These are phyloP conservation scores for Xerus inauris DNA, from an alignment of 2,113 vertebrate genomes.

Conservation along the genomic window DNA sequence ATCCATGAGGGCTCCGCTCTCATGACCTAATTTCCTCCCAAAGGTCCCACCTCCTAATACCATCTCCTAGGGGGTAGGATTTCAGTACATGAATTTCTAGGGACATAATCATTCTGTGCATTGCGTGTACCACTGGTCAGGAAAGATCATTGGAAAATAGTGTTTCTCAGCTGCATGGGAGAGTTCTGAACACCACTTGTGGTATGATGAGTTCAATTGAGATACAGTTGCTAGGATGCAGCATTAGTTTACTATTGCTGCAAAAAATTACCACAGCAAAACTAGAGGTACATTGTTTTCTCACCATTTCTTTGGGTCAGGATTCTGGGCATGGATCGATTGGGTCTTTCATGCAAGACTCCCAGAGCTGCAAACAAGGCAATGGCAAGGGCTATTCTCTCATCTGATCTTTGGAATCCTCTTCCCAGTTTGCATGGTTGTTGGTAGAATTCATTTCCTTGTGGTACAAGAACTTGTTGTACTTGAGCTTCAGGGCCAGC, in stretches of 20 bases:
- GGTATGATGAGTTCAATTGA: not conserved
- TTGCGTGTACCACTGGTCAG: not conserved
- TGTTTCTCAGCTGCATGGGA: not conserved
- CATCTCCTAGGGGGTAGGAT: not conserved
- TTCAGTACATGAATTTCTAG: not conserved
- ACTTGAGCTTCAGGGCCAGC: not conserved
- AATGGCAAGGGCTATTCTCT: not conserved
- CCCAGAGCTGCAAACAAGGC: not conserved
- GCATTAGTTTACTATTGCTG: not conserved
- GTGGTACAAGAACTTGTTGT: not conserved
- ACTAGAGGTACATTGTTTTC: not conserved
- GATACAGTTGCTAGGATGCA: no score
- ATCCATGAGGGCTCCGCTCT: not conserved
- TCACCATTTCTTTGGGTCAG: not conserved
- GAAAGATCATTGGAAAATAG: not conserved
- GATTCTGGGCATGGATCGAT: not conserved
- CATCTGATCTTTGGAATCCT: not conserved
- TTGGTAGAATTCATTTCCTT: not conserved
- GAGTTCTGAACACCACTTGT: not conserved
- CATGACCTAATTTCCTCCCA: not conserved
- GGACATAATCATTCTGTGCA: not conserved
- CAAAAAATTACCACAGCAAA: not conserved
- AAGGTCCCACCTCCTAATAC: not conserved
- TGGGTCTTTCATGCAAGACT: not conserved
- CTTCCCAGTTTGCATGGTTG: rapidly evolving